Base-by-base conservation (phyloP, 1,140 invertebrate genomes). In the Acromyrmex echinatior region DNA sequence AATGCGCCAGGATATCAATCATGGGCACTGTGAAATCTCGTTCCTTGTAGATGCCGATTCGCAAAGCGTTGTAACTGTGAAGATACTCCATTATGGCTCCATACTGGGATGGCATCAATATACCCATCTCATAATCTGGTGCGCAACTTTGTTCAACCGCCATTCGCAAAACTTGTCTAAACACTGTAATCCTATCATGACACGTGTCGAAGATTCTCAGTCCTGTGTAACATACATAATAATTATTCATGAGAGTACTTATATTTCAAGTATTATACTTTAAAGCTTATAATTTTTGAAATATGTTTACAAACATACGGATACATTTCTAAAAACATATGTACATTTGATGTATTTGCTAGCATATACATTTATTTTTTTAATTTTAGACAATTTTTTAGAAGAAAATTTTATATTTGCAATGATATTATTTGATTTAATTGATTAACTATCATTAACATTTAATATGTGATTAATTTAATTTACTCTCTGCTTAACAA, bases 121-220 rank as follows among this genome's bases (percentile, higher is more conserved):
- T 79, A 1, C 94, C 95, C 31, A 95, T 85, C 10, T 95, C 94
- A 73, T 94, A 93, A 71, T 93, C 86, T 35, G 90, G 77, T 14
- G 89, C 66, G 80, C 94, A 95, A n/a, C 93, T 93, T n/a, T 88
- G 79, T 28, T 93, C 92, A 0, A 93, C 88, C 3, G 91, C 88
- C 21, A 90, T 66, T 77, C 91, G 87, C 74, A 95, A 56, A 2
- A 93, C 89, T 85, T 93, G 92, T 79, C 94, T 95, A 84, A 94
- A 94, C 68, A 94, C 93, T 7, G 87, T 88, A 68, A 92, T 86
- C 49, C 91, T 89, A 51, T 95, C 93, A 73, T 93, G 91, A 77
- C 95, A 95, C 6, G 94, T 95, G 86, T 95, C 94, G 73, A 93
- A 92, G 10, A 95, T 74, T 66, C 92, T 93, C 9, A 95, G 6